Base-by-base conservation (phyloP, 2,888 invertebrate species). In the Synergus umbraculus region DNA sequence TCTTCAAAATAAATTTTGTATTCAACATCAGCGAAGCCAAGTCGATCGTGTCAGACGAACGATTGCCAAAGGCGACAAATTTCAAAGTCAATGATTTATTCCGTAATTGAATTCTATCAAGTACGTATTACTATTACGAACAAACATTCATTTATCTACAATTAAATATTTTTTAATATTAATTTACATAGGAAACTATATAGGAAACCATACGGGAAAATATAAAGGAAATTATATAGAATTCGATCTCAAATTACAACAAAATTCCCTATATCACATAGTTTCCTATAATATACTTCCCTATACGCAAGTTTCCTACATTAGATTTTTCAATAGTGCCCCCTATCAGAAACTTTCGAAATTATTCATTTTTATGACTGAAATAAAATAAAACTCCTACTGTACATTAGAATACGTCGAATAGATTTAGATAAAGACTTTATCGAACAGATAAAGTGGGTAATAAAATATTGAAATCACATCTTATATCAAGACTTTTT, bases 51-150 rank as follows among this genome's bases (percentile, higher is more conserved):
- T 49, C 12, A 4, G 13, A 2, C 10, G 49, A 49, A 49, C 49
- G 15, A 49, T 13, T 12, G 49, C 49, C 44, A 44, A 44, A 44
- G 44, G 44, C 10, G 44, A 44, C 3, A 44, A 44, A 44, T 44
- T 9, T 44, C 44, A 10, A 9, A 44, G 44, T 44, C 12, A 12
- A 10, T 9, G 44, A 44, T 44, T 66, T n/a, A 67, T 67, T 44
- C 22, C 29, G 22, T 46, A 67, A 67, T 46, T 67, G 18, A 44
- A 44, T 67, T 46, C 67, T 18, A 66, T 66, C 46, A n/a, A 44
- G 12, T 44, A 44, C 12, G 44, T 1, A 9, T 44, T 12, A 10
- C 15, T 15, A 49, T 15, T 15, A 15, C 2, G 15, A 49, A 15
- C 49, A 49, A 15, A 15, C 15, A 13, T 46, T 4, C 15, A 15